A percentile compares a stretch with the other conserved stretches of the same genome.
Evolutionary conservation across 2,888 invertebrate genomes (phyloP).

Genomic region (Aphidius colemani): DNA sequence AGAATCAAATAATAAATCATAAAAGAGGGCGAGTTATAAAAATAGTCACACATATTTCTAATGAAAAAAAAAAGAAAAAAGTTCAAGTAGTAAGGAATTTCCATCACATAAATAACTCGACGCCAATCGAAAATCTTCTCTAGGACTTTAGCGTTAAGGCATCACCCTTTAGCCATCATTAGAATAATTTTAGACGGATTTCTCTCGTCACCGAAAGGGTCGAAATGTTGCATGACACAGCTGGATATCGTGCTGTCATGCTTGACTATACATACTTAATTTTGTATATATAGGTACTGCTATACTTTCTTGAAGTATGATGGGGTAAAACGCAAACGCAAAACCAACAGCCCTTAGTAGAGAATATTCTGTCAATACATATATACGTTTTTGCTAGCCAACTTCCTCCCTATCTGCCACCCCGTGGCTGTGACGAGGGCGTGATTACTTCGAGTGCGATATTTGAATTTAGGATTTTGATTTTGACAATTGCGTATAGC

Average conservation of each 20-base stretch:
- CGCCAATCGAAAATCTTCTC: neutral
- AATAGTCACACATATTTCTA: no score
- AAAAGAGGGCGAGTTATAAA: neutral
- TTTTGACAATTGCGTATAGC: slow-evolving; percentile 41
- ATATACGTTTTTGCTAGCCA: slow-evolving; percentile 29
- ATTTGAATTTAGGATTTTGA: slow-evolving; percentile 51
- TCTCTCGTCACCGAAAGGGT: slow-evolving; percentile 28
- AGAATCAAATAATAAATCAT: slow-evolving; percentile 8
- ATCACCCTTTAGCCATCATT: slow-evolving; percentile 38
- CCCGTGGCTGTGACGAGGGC: slow-evolving; percentile 25
- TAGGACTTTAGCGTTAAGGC: slow-evolving; percentile 22
- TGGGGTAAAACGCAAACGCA: slow-evolving; percentile 1
- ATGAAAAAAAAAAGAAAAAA: slow-evolving; percentile 9
- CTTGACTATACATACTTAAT: slow-evolving; percentile 24
- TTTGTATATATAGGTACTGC: no score
- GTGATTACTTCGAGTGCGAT: slow-evolving; percentile 47
- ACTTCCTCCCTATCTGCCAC: slow-evolving; percentile 21
- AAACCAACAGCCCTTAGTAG: neutral
- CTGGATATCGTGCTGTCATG: slow-evolving; percentile 30
- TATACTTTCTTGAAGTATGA: neutral
- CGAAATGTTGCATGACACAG: slow-evolving; percentile 35
- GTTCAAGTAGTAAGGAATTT: slow-evolving; percentile 23
- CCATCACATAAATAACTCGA: slow-evolving; percentile 19
- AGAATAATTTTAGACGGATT: slow-evolving; percentile 41
- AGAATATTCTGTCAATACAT: neutral